Evolutionary conservation across 1,140 invertebrate species (phyloP), one percentile per base, ranked within the genome.

Genomic region (Acromyrmex echinatior): DNA sequence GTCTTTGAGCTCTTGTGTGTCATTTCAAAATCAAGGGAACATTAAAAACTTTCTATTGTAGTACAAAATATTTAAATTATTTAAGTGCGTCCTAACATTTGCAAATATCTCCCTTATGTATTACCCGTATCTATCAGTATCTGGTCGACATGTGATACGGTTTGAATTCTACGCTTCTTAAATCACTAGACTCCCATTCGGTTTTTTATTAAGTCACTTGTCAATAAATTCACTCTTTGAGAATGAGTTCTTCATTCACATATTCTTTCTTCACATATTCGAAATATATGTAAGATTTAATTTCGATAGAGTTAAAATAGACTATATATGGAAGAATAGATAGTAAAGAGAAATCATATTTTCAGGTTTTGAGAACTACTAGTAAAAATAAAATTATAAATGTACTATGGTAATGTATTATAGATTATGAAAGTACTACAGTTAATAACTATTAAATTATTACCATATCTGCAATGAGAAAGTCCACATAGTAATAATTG

Each of bases 111-210:
- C 31, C 25, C 39, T 39, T 70, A 58, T n/a, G n/a, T 58, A 56
- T 53, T 81, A 81, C 49, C 45, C 63, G 45, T 80, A 70, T 35
- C 49, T 76, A 62, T 62, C 18, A 73, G 31, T 62, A 66, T 21
- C 81, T 84, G 14, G 56, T 73, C 70, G 60, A 78, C 68, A 78
- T 66, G 60, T 70, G 21, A 88, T 39, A 45, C 9, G 53, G 16
- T 66, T 66, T 49, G 28, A 79, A 1, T 65, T 62, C 3, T 51
- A 7, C 45, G 31, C 16, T 65, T 6, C 45, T 53, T 66, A 66
- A 79, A 79, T 66, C 62, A 79, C 45, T 79, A 66, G 45, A 66
- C 45, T 79, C 25, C 12, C 60, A 79, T 79, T 79, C 62, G 6
- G 10, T 66, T 49, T 65, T 65, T 18, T 49, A 31, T n/a, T 62